Evolutionary conservation across 2,888 invertebrate species (phyloP), one percentile per base, ranked within the genome.

Genomic region (Xestobium rufovillosum): DNA sequence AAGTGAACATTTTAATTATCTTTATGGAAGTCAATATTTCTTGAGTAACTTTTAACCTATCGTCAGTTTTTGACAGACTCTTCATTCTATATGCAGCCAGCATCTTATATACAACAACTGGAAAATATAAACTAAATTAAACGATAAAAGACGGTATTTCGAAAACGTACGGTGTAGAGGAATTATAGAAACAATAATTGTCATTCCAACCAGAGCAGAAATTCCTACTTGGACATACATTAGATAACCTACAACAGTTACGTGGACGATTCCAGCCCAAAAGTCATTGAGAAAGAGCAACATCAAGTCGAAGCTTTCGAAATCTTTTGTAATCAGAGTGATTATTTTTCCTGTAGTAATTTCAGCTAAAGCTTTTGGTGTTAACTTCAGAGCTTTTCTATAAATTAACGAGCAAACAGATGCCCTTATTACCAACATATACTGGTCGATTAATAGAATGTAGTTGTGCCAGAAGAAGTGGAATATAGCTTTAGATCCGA

Each of bases 251-350:
- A n/a, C n/a, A n/a, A n/a, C n/a, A n/a, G n/a, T n/a, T n/a, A n/a
- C n/a, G n/a, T n/a, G n/a, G n/a, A n/a, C n/a, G n/a, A n/a, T n/a
- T n/a, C n/a, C n/a, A n/a, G n/a, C n/a, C n/a, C n/a, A n/a, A n/a
- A n/a, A n/a, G n/a, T n/a, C n/a, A n/a, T n/a, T n/a, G n/a, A n/a
- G n/a, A n/a, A n/a, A n/a, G n/a, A n/a, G n/a, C n/a, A n/a, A n/a
- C n/a, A n/a, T n/a, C n/a, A n/a, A n/a, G n/a, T 92, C 91, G 62
- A 91, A 88, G 39, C 90, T 68, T 48, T 80, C 83, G 1, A 90
- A 88, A 64, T 94, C 92, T 37, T 90, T 91, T 0, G 90, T 88
- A 42, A 92, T 44, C 29, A 64, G 47, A 46, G 65, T 65, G 32
- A 65, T 58, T 51, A 64, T 57, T 48, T 64, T 60, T 61, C 68